Conservation (phyloP, 2,113 vertebrate genomes). For the Macquaria ambigua region DNA sequence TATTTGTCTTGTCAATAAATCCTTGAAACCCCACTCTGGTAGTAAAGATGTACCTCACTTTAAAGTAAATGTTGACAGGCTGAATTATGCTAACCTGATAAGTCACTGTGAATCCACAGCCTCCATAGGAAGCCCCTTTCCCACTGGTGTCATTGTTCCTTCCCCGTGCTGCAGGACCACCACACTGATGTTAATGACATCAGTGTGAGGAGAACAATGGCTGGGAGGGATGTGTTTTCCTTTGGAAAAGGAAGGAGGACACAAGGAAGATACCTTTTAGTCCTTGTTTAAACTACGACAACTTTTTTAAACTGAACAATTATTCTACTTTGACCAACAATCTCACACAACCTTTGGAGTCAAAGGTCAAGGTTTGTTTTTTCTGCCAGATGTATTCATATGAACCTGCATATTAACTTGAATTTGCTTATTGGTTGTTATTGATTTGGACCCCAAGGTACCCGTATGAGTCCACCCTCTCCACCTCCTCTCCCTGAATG, state of each 20-base stretch:
- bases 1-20: conserved; percentile 1
- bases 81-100: conserved; percentile 7
- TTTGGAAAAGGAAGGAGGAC: conserved; percentile 46
- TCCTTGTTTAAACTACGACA: neutral
- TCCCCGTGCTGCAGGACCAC: conserved; percentile 20
- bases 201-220: conserved; percentile 62
- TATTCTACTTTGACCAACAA: neutral
- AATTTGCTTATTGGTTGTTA: too few relatives aligned
- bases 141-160: conserved; percentile 15
- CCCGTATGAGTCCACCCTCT: too few relatives aligned
- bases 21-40: neutral
- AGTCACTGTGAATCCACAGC: conserved; percentile 17
- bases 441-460: too few relatives aligned
- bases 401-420: neutral
- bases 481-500: too few relatives aligned
- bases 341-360: neutral
- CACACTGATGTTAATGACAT: conserved; percentile 51
- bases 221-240: conserved; percentile 40
- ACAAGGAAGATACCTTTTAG: conserved; percentile 1
- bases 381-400: neutral
- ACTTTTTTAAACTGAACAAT: neutral
- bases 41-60: neutral
- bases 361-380: conserved; percentile 10
- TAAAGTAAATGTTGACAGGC: conserved; percentile 6
- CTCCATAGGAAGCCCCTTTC: conserved; percentile 42